phyloP scores from a whole-genome alignment of 2,888 invertebrate species.

The Malachius bipustulatus region DNA sequence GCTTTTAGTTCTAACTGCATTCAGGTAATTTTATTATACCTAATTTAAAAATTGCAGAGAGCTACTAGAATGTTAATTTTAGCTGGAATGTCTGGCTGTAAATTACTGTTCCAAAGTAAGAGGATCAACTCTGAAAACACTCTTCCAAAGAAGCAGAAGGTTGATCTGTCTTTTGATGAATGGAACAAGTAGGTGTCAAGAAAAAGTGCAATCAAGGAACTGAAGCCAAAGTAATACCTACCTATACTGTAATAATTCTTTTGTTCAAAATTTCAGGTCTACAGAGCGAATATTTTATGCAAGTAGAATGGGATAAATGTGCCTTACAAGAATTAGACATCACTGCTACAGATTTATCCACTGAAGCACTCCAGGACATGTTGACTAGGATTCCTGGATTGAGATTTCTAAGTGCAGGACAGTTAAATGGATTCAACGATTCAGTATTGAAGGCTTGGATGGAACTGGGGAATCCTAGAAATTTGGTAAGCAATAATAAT shows the following conservation, averaged over 20 bases:
- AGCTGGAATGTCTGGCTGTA: conserved; percentile 93
- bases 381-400: conserved; percentile 75
- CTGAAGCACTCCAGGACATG: conserved; percentile 89
- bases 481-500: conserved; percentile 35
- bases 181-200: conserved; percentile 79
- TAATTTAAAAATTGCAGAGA: neutral
- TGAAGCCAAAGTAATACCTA: neutral
- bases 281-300: conserved; percentile 84
- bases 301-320: conserved; percentile 94
- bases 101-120: conserved; percentile 96
- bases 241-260: neutral
- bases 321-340: conserved; percentile 90
- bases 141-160: conserved; percentile 87
- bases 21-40: conserved; percentile 41
- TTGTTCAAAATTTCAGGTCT: conserved; percentile 49
- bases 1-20: conserved; percentile 95
- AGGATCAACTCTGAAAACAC: conserved; percentile 86
- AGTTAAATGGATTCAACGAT: conserved; percentile 96
- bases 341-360: conserved; percentile 89
- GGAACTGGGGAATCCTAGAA: conserved; percentile 67
- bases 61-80: conserved; percentile 26
- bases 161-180: conserved; percentile 89
- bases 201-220: no score
- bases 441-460: conserved; percentile 85
- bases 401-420: conserved; percentile 87